Evolutionary conservation across 2,888 invertebrate species (phyloP), one percentile per base, ranked within the genome.

Genomic region (Malacosoma neustria): DNA sequence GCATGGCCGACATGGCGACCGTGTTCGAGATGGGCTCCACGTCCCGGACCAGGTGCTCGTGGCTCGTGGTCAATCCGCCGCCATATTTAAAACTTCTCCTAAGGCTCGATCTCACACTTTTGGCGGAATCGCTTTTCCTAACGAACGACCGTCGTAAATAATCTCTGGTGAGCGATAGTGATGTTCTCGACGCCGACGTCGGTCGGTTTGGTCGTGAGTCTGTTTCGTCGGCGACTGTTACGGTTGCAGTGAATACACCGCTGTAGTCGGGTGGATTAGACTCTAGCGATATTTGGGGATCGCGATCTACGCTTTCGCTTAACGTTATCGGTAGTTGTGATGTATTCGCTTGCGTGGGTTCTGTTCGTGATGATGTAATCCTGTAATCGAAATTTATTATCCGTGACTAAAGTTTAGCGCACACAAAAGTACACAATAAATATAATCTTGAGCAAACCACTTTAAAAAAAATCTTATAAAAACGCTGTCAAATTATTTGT

Each of bases 21-120:
- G 85, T 85, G 14, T 62, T 79, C 0, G 85, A 84, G n/a, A 90
- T 89, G 0, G 90, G 90, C 29, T 89, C 89, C 0, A 85, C 89
- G 1, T 87, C 87, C 14, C 89, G 82, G 3, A 90, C 88, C 45
- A 90, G 65, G 35, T 88, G 87, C 51, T 90, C 90, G 33, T 89
- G 87, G 49, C 90, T 90, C 2, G 72, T 77, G 0, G 79, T 76
- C 38, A 81, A 41, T 1, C 55, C 59, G 59, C 74, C 64, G 59
- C 89, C 64, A 51, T 87, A 75, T 41, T 72, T 70, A 45, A 84
- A 80, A 50, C 79, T 79, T 32, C 84, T 58, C 2, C 84, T 63
- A 14, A 84, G 54, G 51, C 84, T 77, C 9, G 81, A 82, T 0
- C 84, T 53, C 13, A 85, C 73, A n/a, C 68, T 75, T 30, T 81